These are phyloP conservation scores for Oxyscelio sp. DNA, from an alignment of 2,888 invertebrate species.

Conservation along the genomic window DNA sequence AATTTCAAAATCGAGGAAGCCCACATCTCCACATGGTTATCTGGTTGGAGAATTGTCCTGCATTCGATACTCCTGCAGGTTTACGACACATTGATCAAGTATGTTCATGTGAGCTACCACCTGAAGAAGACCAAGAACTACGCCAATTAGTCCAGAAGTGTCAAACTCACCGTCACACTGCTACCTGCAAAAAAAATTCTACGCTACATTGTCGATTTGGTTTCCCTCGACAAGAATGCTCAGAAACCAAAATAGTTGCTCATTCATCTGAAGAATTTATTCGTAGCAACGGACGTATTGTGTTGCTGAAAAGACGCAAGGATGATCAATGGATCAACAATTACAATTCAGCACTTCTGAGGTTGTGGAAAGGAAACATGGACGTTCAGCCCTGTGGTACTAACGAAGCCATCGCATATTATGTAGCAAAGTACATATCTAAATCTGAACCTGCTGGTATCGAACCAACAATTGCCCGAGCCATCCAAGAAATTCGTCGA, in stretches of 20 bases:
- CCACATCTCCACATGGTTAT: no score
- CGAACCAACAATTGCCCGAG: constrained; percentile 30
- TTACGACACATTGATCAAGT: no score
- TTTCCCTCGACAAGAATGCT: no score
- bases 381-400: constrained; percentile 79
- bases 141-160: no score
- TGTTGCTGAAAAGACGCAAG: constrained; percentile 78
- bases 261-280: constrained; percentile 80
- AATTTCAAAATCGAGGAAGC: no score
- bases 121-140: no score
- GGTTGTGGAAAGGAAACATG: constrained; percentile 83
- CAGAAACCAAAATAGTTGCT: constrained; percentile 73
- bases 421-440: constrained; percentile 63
- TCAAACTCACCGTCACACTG: no score
- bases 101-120: no score
- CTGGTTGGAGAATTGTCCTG: no score
- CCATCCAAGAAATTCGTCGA: constrained; percentile 36
- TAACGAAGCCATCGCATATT: constrained; percentile 80
- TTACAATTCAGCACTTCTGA: constrained; percentile 79
- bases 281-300: constrained; percentile 81
- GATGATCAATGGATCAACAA: constrained; percentile 79
- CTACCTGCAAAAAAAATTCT: no score
- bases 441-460: not conserved
- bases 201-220: no score
- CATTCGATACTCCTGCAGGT: no score